Evolutionary conservation across 2,888 invertebrate species (phyloP), one percentile per base, ranked within the genome.

Genomic region (Ligdia adustata): DNA sequence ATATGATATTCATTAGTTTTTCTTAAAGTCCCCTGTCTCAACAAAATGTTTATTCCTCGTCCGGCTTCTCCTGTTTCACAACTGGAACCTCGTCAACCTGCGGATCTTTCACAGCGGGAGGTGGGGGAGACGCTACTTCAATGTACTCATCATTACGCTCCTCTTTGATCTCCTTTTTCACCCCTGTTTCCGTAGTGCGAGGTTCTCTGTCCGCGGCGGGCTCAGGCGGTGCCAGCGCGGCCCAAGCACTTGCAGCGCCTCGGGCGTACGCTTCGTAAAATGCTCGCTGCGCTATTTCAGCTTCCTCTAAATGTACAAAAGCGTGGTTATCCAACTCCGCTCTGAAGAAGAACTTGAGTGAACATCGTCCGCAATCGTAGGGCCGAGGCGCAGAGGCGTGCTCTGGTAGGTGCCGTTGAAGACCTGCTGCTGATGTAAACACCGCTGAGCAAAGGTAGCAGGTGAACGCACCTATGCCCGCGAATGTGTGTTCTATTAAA

Each of bases 401-500:
- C 57, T 95, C 95, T 0, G 94, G 87, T 78, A 97, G 94, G 79
- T 98, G 98, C 38, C 93, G 92, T 71, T 97, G 95, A 3, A 98
- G 90, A 0, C 95, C 95, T 0, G 92, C 91, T 0, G 97, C 94
- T n/a, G 94, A 94, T 0, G 96, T 96, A 77, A 97, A 98, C 0
- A 96, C 94, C 0, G 96, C 93, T 4, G 95, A 95, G 80, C 98
- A 98, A 55, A 98, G 92, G 77, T 97, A 97, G 79, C 98, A 98
- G 2, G 94, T 94, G 74, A 95, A 96, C 4, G 94, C 93, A 20
- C 95, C 93, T 64, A 95, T 96, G 2, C 96, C 97, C 14, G 95
- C 95, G 72, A 97, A 98, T 0, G 96, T 97, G 79, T 98, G 98
- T 67, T 98, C 97, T 50, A 98, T 97, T 46, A 98, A 91, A 73